Base-by-base conservation (phyloP, 2,797 vertebrate species). In the Peromyscus eremicus region DNA sequence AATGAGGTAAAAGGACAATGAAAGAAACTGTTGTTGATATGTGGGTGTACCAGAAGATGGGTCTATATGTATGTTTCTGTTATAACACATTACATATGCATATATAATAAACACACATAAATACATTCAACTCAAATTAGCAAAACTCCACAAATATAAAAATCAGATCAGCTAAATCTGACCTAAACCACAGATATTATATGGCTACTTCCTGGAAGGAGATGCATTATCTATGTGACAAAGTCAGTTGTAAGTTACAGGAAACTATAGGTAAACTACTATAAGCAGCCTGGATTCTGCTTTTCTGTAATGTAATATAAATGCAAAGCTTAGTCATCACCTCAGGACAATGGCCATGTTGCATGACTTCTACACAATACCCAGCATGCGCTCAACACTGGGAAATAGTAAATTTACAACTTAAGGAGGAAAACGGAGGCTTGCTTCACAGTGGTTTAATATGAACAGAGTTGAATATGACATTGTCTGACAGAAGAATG, bases 391-490 rank as follows among this genome's bases (percentile, higher is more conserved):
- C 66, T 92, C 89, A 79, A 96, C 49, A 73, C 92, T 93, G 86
- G 93, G 93, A 96, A 94, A 81, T 90, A 97, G 77, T 95, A 89
- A 84, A 95, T 96, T 93, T 95, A 97, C 83, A 95, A 97, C 73
- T 97, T 89, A 97, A 92, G 83, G 88, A 97, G 85, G 64, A 96
- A 97, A 96, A 97, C 94, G 95, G 92, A 97, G 89, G 71, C 27
- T 97, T 98, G 98, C 98, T 98, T 99, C 98, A 99, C 98, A 98
- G 98, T 98, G 98, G 98, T 98, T 99, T 99, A 98, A 98, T 98
- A 98, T 97, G 98, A 98, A 98, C 98, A 98, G 98, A 98, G 97
- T 98, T 94, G 98, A 98, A 98, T 97, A 97, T 98, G 98, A 98
- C 98, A 98, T 97, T 96, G 94, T 97, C 97, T 97, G 97, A 98